Base-by-base conservation (phyloP, 2,888 invertebrate genomes). In the Phaedon cochleariae region DNA sequence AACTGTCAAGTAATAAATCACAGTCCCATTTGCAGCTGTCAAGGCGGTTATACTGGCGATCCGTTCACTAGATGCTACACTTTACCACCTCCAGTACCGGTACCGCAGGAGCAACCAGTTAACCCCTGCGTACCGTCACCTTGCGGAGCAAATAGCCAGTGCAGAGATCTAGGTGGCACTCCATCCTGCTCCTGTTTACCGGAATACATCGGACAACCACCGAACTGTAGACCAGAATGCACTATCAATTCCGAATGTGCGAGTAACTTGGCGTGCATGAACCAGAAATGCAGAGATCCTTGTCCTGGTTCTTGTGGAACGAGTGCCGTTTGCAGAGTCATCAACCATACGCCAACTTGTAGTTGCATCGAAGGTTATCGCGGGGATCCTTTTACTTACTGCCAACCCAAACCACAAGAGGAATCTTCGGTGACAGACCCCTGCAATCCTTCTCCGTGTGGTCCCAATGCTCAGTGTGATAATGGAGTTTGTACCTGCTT, bases 381-480 rank as follows among this genome's bases (percentile, higher is more conserved):
- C 29, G 80, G 80, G 20, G 79, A 80, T 74, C 80, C 80, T 5
- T 80, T 80, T 21, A 73, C 72, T 63, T 78, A 77, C 67, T 77
- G 74, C 31, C 41, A 41, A 15, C 41, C 41, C 15, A 41, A 41
- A 12, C 41, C 41, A 6, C 41, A 41, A 6, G 41, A 41, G 15
- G 41, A 41, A 41, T 15, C 41, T 4, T 3, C 12, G 6, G 31
- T 48, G n/a, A 21, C 41, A 80, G 88, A 90, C 80, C 92, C 93
- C 72, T 93, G 93, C 83, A 89, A 89, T 83, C 91, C 92, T 73
- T 90, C 90, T 72, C 93, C 93, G 55, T 94, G 93, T 82, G 94
- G 93, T 72, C 85, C 91, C 63, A 94, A 93, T 83, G 90, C 94
- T 57, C 84, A 91, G 69, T 94, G 94, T 83, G 89, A 89, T 77